phyloP scores from a whole-genome alignment of 2,113 vertebrate genomes.

The Ifrita kowaldi region DNA sequence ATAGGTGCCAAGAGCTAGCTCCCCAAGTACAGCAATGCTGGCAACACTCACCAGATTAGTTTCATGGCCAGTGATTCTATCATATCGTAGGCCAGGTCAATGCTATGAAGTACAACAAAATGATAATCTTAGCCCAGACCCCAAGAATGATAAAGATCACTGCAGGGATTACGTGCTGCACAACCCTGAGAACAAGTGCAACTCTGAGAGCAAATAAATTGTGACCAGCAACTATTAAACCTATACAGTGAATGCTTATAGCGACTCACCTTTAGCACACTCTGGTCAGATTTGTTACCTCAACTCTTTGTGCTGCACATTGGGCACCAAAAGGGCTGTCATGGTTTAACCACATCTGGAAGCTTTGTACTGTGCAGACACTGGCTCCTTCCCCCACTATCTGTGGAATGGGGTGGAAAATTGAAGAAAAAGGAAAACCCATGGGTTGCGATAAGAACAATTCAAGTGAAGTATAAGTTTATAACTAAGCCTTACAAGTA shows the following conservation, averaged over 20 bases:
- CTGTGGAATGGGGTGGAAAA: neutral
- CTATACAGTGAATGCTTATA: neutral
- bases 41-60: neutral
- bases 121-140: neutral
- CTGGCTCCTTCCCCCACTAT: neutral
- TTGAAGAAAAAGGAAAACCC: neutral
- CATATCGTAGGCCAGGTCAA: neutral
- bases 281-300: neutral
- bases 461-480: neutral
- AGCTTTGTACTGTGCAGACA: neutral
- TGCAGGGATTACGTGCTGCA: neutral
- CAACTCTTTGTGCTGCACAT: neutral
- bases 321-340: neutral
- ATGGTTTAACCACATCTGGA: neutral
- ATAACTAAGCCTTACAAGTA: neutral
- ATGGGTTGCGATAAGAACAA: neutral
- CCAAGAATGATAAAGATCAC: neutral
- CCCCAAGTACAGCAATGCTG: neutral
- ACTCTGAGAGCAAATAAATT: neutral
- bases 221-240: neutral
- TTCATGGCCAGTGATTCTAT: neutral
- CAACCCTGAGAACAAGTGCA: neutral
- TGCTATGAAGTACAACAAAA: neutral
- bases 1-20: neutral
- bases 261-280: neutral